Percentiles rank a stretch among this genome's conserved stretches.
phyloP scores from a whole-genome alignment of 1,140 invertebrate genomes.

The Drosophila sulfurigaster region DNA sequence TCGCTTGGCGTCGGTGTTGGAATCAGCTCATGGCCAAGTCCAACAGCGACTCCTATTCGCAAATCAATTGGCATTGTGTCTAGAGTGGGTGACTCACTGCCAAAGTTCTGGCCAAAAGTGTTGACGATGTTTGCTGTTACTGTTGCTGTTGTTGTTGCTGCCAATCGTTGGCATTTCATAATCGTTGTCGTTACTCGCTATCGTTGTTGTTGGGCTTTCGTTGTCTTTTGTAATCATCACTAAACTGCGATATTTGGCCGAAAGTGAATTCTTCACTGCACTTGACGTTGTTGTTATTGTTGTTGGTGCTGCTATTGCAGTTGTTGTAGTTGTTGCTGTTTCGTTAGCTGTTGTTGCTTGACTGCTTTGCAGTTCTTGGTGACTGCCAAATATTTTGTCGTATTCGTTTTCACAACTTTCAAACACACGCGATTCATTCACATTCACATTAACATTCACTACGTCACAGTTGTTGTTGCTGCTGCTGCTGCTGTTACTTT shows the following conservation, averaged over 20 bases:
- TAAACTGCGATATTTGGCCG: constrained; percentile 92
- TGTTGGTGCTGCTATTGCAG: constrained; percentile 15
- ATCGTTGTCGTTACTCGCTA: constrained; percentile 44
- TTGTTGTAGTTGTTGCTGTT: constrained; percentile 11
- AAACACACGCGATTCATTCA: constrained; percentile 59
- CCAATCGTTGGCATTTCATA: constrained; percentile 33
- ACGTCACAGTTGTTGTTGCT: constrained; percentile 60
- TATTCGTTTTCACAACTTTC: constrained; percentile 85
- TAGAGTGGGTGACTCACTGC: constrained; percentile 53
- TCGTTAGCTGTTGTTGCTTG: constrained; percentile 2
- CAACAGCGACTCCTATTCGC: constrained; percentile 1
- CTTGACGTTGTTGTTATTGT: constrained; percentile 20
- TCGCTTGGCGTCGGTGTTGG: constrained; percentile 59
- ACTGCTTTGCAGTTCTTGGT: constrained; percentile 42
- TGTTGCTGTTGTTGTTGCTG: constrained; percentile 44
- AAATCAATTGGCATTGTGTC: constrained; percentile 26
- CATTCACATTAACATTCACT: constrained; percentile 66
- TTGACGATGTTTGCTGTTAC: constrained; percentile 38
- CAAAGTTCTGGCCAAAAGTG: constrained; percentile 70
- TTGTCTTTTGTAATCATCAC: constrained; percentile 93
- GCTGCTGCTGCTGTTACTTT: constrained; percentile 33
- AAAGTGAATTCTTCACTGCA: constrained; percentile 76
- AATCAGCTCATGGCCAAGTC: constrained; percentile 16
- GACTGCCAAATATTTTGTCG: constrained; percentile 79
- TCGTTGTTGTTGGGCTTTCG: constrained; percentile 56